Evolutionary conservation across 2,888 invertebrate species (phyloP), one percentile per base, ranked within the genome.

Genomic region (Sarcophaga subvicina): DNA sequence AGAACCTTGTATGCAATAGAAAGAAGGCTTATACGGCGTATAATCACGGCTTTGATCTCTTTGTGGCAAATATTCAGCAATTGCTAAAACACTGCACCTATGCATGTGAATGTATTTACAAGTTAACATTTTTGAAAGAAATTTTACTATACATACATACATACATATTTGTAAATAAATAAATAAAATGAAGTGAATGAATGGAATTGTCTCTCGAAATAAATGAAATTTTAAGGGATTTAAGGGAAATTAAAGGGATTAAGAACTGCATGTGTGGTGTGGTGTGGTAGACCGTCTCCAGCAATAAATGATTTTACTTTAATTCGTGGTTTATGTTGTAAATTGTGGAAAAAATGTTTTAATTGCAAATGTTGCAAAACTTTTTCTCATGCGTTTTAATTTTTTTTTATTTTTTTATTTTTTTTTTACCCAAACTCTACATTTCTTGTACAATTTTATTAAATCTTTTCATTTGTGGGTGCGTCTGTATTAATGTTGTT

Each of bases 301-400:
- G 17, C 77, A 78, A 75, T 72, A 77, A 80, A 47, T 69, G 25
- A 83, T 73, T 86, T 86, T 83, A 69, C 73, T 86, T 83, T 80
- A 86, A 86, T 83, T 80, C 80, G 83, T 80, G 86, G 86, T 83
- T 83, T 83, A 62, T 72, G 67, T 69, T 78, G 83, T 60, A 73
- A 86, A 83, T 80, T 80, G 78, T 73, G 22, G 54, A 80, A 78
- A 86, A 79, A 79, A 83, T 83, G 54, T 86, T 86, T 86, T 86
- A 86, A 86, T 86, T 86, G 83, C 83, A 86, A 86, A 86, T 83
- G 80, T 78, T 73, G 64, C 62, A 71, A 73, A 77, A 77, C 72
- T 69, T 73, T 73, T 64, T 64, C 25, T 66, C 17, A 27, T 63
- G 17, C n/a, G 12, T 22, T 54, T 37, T 62, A 14, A 8, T 59